Conservation (phyloP, 2,113 vertebrate genomes). For the Climacteris rufus region DNA sequence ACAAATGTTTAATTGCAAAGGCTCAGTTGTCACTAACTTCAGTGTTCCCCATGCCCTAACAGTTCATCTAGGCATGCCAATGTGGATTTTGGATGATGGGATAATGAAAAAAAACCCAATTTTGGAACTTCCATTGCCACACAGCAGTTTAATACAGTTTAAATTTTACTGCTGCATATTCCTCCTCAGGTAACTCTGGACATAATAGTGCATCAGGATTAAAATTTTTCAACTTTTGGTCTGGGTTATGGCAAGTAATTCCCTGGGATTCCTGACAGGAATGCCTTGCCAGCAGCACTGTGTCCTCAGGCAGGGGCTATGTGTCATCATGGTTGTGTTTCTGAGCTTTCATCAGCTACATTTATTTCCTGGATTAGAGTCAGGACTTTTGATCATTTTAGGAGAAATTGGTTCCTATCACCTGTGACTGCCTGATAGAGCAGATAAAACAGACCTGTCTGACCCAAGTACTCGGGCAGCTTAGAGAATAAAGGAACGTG, state of each 20-base stretch:
- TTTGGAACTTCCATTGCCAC: background rate
- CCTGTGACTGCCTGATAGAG: background rate
- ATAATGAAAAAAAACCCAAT: background rate
- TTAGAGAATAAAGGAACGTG: background rate
- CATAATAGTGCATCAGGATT: background rate
- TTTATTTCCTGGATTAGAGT: background rate
- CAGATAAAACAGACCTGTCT: background rate
- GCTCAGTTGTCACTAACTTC: background rate
- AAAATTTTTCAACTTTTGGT: background rate
- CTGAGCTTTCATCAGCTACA: accelerated
- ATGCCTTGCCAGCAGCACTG: background rate
- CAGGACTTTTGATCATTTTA: background rate
- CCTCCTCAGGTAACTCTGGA: background rate
- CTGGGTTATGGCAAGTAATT: background rate
- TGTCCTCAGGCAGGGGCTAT: background rate
- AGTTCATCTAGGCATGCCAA: background rate
- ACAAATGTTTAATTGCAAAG: background rate
- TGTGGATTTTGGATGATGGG: background rate
- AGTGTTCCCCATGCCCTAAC: background rate
- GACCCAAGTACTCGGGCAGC: background rate
- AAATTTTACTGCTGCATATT: background rate
- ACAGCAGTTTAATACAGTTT: background rate
- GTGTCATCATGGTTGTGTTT: background rate
- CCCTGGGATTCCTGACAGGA: background rate
- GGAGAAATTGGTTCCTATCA: background rate